Evolutionary conservation across 2,113 vertebrate species (phyloP), one percentile per base, ranked within the genome.

Genomic region (Platycercus adscitus): DNA sequence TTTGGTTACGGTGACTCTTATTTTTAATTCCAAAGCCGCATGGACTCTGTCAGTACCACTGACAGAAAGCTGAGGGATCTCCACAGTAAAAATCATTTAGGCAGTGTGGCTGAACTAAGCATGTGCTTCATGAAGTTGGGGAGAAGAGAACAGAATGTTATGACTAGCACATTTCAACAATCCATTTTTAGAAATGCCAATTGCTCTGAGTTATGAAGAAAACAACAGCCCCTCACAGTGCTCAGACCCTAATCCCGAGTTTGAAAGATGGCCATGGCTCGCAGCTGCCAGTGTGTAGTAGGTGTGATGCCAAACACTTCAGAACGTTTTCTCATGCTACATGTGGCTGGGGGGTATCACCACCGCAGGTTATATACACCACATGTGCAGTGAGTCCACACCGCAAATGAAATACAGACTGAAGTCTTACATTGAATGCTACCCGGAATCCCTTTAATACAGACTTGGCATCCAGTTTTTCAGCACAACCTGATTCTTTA

Each of bases 131-230:
- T 84, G 91, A 92, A 92, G 72, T n/a, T 84, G 77, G 50, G 72
- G 37, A 91, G 86, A 91, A 81, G 53, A 87, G 73, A 92, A 92
- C 96, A 97, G 92, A 96, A 95, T 96, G 95, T 96, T 97, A 79
- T 92, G 96, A 84, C 95, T 97, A 96, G 81, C 95, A 95, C 93
- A 85, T 96, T 95, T 96, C 84, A 92, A 93, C 83, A 91, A 89
- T 65, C 65, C 84, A 31, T 41, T 93, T 95, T 95, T 92, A 96
- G 91, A 93, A 97, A 93, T 95, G 91, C 65, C 95, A 93, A 8
- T 97, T 97, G 44, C 89, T 95, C 37, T 72, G 81, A 96, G 73
- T 72, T 95, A 92, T 69, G 69, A 52, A 82, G 84, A 93, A 89
- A 96, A 95, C 66, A 95, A 91, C 91, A 96, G 73, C 47, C 86